Conservation (phyloP, 2,888 invertebrate species). For the Andrena haemorrhoa region DNA sequence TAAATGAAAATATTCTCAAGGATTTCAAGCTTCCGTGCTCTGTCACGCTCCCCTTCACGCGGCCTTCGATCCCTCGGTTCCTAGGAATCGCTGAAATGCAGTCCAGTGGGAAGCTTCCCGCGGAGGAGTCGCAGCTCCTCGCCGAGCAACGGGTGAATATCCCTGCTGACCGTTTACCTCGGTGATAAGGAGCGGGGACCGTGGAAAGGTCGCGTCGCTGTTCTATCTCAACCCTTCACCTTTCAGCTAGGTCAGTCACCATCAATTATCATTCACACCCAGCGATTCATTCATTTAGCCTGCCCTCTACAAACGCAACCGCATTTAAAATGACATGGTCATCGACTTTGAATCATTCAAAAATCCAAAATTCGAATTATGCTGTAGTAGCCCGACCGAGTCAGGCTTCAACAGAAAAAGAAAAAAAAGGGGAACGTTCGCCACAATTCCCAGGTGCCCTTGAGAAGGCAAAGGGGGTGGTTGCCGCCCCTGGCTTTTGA, state of each 20-base stretch:
- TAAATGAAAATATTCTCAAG: slow-evolving; percentile 8
- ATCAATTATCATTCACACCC: slow-evolving; percentile 26
- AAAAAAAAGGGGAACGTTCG: background rate
- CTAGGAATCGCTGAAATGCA: no score
- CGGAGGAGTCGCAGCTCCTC: background rate
- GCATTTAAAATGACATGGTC: background rate
- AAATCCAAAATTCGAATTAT: background rate
- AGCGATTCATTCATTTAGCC: background rate
- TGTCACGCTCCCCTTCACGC: background rate
- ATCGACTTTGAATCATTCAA: background rate
- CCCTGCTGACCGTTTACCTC: slow-evolving; percentile 48
- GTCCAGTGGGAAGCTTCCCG: background rate
- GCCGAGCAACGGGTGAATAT: slow-evolving; percentile 32
- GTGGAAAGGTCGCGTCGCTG: slow-evolving; percentile 44
- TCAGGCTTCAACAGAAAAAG: background rate
- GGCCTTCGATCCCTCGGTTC: no score
- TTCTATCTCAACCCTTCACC: slow-evolving; percentile 58
- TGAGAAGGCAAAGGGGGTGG: slow-evolving; percentile 31
- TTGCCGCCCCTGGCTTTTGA: no score
- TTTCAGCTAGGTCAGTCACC: slow-evolving; percentile 44
- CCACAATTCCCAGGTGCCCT: slow-evolving; percentile 15
- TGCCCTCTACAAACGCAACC: background rate
- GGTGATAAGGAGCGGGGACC: slow-evolving; percentile 51
- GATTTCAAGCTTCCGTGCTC: background rate
- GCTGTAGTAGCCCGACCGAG: no score